phyloP scores from a whole-genome alignment of 2,113 vertebrate species.

The Sylvilagus bachmani region DNA sequence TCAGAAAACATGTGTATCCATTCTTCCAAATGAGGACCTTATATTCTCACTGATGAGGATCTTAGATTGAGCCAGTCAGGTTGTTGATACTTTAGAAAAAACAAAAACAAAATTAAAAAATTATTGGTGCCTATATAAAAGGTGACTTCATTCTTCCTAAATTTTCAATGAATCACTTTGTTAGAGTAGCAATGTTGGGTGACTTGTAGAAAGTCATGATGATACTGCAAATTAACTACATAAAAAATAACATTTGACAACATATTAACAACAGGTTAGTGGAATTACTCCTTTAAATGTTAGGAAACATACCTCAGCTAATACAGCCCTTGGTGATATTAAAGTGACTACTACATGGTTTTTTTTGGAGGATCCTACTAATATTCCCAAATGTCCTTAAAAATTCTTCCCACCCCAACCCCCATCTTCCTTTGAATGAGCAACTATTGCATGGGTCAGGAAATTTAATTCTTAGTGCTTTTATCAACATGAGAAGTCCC shows the following conservation, averaged over 20 bases:
- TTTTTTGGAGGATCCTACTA: not conserved
- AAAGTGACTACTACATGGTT: not conserved
- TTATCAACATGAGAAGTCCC: conserved; percentile 50
- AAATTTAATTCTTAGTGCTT: conserved; percentile 39
- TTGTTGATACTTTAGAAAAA: not conserved
- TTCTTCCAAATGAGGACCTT: conserved; percentile 69
- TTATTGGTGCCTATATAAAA: not conserved
- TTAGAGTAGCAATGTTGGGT: not conserved
- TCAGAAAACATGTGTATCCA: conserved; percentile 64
- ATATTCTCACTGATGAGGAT: not conserved
- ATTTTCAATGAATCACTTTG: not conserved
- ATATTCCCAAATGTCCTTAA: not conserved
- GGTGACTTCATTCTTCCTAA: not conserved
- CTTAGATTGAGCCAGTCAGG: not conserved
- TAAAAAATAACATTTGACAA: not conserved
- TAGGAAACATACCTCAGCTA: not conserved
- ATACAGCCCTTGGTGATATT: not conserved
- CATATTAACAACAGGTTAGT: not conserved
- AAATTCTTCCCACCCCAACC: not conserved
- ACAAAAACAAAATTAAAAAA: not conserved
- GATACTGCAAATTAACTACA: not conserved
- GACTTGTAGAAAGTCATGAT: not conserved
- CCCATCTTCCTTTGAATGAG: not conserved
- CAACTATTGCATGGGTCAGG: rapidly evolving
- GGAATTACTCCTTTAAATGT: not conserved